Conservation (phyloP, 2,888 invertebrate genomes). For the Anticlea derivata region DNA sequence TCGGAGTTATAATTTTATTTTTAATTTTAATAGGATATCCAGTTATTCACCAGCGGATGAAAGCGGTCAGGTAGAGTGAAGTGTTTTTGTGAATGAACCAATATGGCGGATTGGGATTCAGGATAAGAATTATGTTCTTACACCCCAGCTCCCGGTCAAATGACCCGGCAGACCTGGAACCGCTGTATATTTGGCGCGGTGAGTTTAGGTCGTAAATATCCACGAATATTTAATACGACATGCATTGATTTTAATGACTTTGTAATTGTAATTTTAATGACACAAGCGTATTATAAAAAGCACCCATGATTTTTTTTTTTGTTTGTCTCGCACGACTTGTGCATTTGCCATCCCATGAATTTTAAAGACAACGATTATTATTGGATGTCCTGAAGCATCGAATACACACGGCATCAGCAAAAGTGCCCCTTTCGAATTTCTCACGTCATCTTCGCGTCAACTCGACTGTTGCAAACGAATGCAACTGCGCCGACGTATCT, state of each 20-base stretch:
- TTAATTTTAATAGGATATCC: constrained; percentile 43
- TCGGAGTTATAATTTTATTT: constrained; percentile 29
- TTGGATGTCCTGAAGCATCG: neutral
- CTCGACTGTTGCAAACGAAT: constrained; percentile 76
- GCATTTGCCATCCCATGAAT: no score
- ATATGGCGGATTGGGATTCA: constrained; percentile 76
- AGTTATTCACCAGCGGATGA: constrained; percentile 32
- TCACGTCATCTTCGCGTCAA: constrained; percentile 67
- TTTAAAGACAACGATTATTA: neutral
- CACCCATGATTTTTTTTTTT: no score
- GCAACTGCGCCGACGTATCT: constrained; percentile 72
- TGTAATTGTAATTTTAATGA: no score
- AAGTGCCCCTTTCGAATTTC: constrained; percentile 48
- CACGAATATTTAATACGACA: no score
- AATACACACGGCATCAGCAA: neutral
- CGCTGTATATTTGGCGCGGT: constrained; percentile 77
- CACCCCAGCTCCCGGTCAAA: constrained; percentile 75
- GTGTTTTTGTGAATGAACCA: constrained; percentile 59
- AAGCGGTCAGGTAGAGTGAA: constrained; percentile 46
- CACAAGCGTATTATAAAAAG: no score
- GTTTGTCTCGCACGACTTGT: no score
- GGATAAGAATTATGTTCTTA: constrained; percentile 78
- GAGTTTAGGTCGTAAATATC: constrained; percentile 47
- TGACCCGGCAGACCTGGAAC: constrained; percentile 75
- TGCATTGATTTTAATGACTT: no score